Base-by-base conservation (phyloP, 2,113 vertebrate genomes). In the Paraplagusia blochii region DNA sequence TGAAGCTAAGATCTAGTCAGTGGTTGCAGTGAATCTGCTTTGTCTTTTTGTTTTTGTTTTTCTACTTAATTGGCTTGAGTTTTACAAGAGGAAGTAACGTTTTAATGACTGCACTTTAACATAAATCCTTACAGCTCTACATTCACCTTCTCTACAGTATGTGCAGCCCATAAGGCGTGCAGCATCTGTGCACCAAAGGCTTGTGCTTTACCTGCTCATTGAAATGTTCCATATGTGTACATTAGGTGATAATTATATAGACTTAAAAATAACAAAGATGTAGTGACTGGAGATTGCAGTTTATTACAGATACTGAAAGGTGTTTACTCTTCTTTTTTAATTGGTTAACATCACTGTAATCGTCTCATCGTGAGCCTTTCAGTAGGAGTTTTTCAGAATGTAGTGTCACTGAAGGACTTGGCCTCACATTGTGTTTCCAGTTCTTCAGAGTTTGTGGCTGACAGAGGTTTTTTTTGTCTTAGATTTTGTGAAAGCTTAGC, bases 41-140 rank as follows among this genome's bases (percentile, higher is more conserved):
- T 55, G 8, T 22, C 18, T 48, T 50, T 29, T 29, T 29, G 22
- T 29, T 29, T 29, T 29, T 29, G n/a, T 29, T 29, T 29, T 29
- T 29, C 22, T 6, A 44, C 48, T 58, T 45, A 33, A 39, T 53
- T 43, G 29, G 10, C 39, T 49, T 12, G 10, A 18, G 19, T 33
- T 45, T 66, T 15, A 64, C 35, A 53, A 49, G 14, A 7, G 11
- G 36, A 52, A 52, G 46, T 52, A 44, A 51, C 39, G 17, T 52
- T 40, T 14, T 48, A 59, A 44, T 49, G 52, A 14, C 36, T 29
- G 33, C 42, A 46, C 63, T 59, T 48, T 17, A 11, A 5, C 47
- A 29, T 35, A 19, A 78, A 66, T 43, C 36, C 34, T 39, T 14
- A 11, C 3, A 10, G 46, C 9, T 43, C 11, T 19, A 33, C 29